phyloP scores from a whole-genome alignment of 1,140 invertebrate species.

The Caenorhabditis latens region DNA sequence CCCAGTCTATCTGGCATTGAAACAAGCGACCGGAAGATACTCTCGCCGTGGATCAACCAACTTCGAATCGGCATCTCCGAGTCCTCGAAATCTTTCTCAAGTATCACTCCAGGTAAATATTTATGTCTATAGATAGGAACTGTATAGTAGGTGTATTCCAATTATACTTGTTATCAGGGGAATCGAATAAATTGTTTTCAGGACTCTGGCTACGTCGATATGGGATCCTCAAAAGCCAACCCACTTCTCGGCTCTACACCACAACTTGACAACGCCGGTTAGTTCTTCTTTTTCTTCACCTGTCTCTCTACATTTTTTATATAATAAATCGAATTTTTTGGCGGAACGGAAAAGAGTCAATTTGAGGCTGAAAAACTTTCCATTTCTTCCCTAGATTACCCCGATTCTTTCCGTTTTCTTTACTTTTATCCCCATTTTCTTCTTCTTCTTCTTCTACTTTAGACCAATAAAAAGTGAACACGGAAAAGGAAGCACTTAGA shows the following conservation, averaged over 20 bases:
- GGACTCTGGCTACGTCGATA: constrained; percentile 76
- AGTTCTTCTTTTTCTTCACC: constrained; percentile 22
- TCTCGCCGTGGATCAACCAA: constrained; percentile 67
- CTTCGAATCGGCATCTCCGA: constrained; percentile 74
- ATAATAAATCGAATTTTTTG: background rate
- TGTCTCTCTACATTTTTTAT: background rate
- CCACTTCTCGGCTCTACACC: constrained; percentile 73
- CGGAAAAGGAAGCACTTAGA: constrained; percentile 54
- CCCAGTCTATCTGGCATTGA: constrained; percentile 76
- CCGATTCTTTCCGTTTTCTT: constrained; percentile 10
- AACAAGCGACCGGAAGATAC: constrained; percentile 76
- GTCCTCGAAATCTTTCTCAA: constrained; percentile 76
- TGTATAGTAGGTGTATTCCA: background rate
- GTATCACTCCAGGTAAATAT: constrained; percentile 70
- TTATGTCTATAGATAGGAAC: background rate
- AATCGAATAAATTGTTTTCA: constrained; percentile 59
- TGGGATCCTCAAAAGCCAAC: constrained; percentile 58
- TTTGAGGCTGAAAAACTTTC: background rate
- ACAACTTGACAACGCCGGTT: constrained; percentile 69
- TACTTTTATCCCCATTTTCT: background rate
- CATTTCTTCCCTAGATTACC: background rate
- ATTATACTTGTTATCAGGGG: background rate
- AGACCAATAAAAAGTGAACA: constrained; percentile 50
- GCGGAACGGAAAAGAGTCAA: constrained; percentile 4
- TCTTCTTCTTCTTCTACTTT: constrained; percentile 16